Base-by-base conservation (phyloP, 2,113 vertebrate genomes). In the Oryzias celebensis region DNA sequence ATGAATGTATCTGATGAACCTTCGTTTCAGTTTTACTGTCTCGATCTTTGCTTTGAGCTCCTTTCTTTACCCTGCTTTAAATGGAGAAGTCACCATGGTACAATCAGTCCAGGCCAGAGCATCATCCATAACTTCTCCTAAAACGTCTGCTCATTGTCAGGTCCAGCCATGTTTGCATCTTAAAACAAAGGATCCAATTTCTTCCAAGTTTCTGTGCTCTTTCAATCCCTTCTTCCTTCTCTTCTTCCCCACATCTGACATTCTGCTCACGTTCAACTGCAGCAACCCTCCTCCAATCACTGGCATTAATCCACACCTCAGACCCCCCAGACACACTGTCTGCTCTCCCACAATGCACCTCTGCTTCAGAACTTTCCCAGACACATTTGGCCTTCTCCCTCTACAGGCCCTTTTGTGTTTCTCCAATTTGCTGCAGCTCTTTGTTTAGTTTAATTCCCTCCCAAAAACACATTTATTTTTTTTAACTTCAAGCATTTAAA, bases 271-370 rank as follows among this genome's bases (percentile, higher is more conserved):
- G 89, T 82, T 85, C 88, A 82, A 86, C 89, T 92, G 91, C 90
- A 86, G 89, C 89, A 90, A 79, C 81, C 79, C 85, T 92, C 90
- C 81, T 87, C 91, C 91, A 92, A 92, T 92, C 87, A 80, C 87
- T 88, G 85, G 88, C 90, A 91, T 87, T 89, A 88, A 90, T 91
- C 90, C 90, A 88, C 83, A 91, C 87, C 90, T 92, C 88, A 89
- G 89, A 88, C 88, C 85, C 85, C 88, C 83, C 77, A 85, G 83
- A 85, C 86, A 73, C 77, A 68, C 71, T 75, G 85, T 88, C 88
- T 90, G 80, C 85, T 87, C 85, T 85, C 85, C 87, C 85, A 85
- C 89, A 88, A 87, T 87, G 87, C 85, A 90, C 83, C 88, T 88
- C 91, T 88, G 89, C 90, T 88, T 85, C 87, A 84, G 88, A 92